phyloP scores from a whole-genome alignment of 2,888 invertebrate species.

The Lacanobia wlatinum region DNA sequence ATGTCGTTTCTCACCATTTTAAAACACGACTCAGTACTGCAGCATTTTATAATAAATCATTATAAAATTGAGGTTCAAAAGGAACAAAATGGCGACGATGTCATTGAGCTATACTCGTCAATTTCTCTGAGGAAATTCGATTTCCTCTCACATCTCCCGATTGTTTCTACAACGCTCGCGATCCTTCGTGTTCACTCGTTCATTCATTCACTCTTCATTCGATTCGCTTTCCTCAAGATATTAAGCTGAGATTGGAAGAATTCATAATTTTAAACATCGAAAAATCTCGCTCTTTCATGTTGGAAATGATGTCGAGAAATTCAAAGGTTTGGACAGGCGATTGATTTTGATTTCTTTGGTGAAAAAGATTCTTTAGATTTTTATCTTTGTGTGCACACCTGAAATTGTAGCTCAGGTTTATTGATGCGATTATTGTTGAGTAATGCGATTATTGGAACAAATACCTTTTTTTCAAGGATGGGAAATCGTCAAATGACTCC shows the following conservation, averaged over 20 bases:
- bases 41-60: constrained; percentile 42
- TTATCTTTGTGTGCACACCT: constrained; percentile 6
- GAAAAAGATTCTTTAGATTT: background rate
- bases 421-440: background rate
- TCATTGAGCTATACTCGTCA: constrained; percentile 66
- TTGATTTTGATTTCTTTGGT: constrained; percentile 19
- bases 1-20: background rate
- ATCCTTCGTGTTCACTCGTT: constrained; percentile 63
- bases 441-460: background rate
- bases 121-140: constrained; percentile 67
- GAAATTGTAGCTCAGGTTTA: background rate
- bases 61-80: constrained; percentile 42
- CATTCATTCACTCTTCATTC: constrained; percentile 61
- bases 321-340: constrained; percentile 6
- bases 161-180: constrained; percentile 61
- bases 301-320: constrained; percentile 3
- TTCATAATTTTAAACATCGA: constrained; percentile 53
- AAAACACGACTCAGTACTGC: background rate
- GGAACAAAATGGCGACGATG: constrained; percentile 50
- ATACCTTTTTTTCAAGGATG: no score
- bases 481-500: no score
- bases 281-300: constrained; percentile 8
- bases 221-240: constrained; percentile 53
- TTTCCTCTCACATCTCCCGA: constrained; percentile 65
- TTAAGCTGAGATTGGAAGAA: constrained; percentile 44